phyloP scores from a whole-genome alignment of 1,140 invertebrate species.

The Drosophila azteca region DNA sequence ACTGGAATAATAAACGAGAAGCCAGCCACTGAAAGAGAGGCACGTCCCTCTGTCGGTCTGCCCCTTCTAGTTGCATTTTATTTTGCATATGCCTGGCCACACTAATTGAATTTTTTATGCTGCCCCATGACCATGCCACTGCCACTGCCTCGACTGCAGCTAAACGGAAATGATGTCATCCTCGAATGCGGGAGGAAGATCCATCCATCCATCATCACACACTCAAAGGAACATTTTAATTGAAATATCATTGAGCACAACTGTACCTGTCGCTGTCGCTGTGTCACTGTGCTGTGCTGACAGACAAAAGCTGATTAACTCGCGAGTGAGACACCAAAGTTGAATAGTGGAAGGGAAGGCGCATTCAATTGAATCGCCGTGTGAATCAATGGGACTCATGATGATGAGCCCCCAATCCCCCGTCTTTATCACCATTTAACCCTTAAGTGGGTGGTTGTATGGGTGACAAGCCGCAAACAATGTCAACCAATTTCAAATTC shows the following conservation, averaged over 20 bases:
- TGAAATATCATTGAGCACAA: constrained; percentile 36
- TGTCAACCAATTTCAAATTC: constrained; percentile 55
- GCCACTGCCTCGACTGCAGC: not conserved
- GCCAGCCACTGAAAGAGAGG: constrained; percentile 28
- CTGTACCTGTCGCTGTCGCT: constrained; percentile 50
- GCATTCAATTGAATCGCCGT: constrained; percentile 65
- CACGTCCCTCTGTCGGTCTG: not conserved
- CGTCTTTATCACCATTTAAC: constrained; percentile 27
- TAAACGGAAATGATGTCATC: constrained; percentile 56
- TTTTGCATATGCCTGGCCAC: constrained; percentile 13
- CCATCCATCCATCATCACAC: constrained; percentile 4
- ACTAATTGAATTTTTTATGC: constrained; percentile 41
- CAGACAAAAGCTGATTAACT: constrained; percentile 68
- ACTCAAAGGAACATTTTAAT: constrained; percentile 21
- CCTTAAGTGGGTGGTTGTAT: constrained; percentile 44
- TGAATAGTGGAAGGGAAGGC: not conserved
- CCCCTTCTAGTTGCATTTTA: constrained; percentile 30
- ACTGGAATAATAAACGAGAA: constrained; percentile 26
- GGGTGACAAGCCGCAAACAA: constrained; percentile 47
- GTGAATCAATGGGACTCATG: constrained; percentile 42
- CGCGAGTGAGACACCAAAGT: constrained; percentile 9
- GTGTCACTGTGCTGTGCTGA: not conserved
- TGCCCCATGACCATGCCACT: not conserved
- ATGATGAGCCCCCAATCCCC: constrained; percentile 8
- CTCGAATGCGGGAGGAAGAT: constrained; percentile 14